Evolutionary conservation across 1,140 invertebrate species (phyloP), one percentile per base, ranked within the genome.

Genomic region (Akabosia matsudoensis): DNA sequence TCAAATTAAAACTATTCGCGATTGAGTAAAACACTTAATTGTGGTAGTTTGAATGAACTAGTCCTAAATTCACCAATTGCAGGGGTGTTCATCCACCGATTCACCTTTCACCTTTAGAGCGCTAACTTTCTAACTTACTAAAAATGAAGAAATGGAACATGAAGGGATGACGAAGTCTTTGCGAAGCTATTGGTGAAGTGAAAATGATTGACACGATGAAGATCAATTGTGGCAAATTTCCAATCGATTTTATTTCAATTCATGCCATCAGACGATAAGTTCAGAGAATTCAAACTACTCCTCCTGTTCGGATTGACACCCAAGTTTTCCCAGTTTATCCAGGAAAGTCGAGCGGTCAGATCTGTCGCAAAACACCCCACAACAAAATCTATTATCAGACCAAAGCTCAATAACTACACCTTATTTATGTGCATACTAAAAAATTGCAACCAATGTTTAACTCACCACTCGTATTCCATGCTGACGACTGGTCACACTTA

Each of bases 311-410:
- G 93, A 84, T 93, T 94, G 0, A 97, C 94, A 0, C 97, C 97
- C 0, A 99, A 87, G 84, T 96, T 97, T 84, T 97, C 95, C 97
- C 97, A 99, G 82, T 98, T 98, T 75, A 99, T 98, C 97, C 97
- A 99, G 0, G 95, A 97, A 4, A 99, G 86, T 73, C 97, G 88
- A 0, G 97, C 97, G 10, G 97, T 98, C 74, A 99, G 87, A 91
- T 99, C 97, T 98, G 85, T 22, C 88, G 3, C 70, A 67, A 24
- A 67, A 30, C 31, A 74, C 83, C 80, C 76, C 51, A 33, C 71
- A 33, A 30, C 67, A 70, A 3, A 14, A 30, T 70, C 28, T 31
- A 13, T 70, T 70, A 22, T 70, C 28, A 10, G 10, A n/a, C n/a
- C 10, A 70, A 70, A 70, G 28, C 28, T 30, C 30, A 10, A 18